phyloP scores from a whole-genome alignment of 37 sponge, comb jelly and placozoan species.

The Haliclona indistincta region DNA sequence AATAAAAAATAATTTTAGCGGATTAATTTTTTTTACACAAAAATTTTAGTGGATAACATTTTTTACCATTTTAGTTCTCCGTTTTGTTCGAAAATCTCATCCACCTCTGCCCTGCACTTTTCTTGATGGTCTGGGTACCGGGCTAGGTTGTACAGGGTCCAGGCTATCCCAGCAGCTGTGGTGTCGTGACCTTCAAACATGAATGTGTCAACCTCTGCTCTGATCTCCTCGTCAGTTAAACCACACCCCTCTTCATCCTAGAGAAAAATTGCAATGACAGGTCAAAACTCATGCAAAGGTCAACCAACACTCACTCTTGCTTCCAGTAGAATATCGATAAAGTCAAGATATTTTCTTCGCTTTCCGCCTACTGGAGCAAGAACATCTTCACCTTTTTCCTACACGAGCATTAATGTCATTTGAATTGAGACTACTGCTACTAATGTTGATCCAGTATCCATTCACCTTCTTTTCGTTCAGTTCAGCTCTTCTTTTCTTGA shows the following conservation, averaged over 20 bases:
- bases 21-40: too few relatives aligned
- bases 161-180: constrained; percentile 75
- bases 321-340: constrained; percentile 71
- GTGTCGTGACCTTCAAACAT: constrained; percentile 98
- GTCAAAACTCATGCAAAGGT: not conserved
- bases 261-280: not conserved
- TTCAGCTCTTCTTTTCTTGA: too few relatives aligned
- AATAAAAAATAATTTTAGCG: too few relatives aligned
- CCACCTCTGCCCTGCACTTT: constrained; percentile 80
- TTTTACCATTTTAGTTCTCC: constrained; percentile 57
- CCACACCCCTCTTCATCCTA: constrained; percentile 68
- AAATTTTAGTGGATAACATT: too few relatives aligned
- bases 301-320: constrained; percentile 44
- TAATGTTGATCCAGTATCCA: too few relatives aligned
- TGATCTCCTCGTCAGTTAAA: constrained; percentile 78
- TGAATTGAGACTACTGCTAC: too few relatives aligned
- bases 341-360: constrained; percentile 65
- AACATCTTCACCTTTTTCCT: not conserved
- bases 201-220: constrained; percentile 93
- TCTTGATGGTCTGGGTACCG: constrained; percentile 82
- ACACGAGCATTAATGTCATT: too few relatives aligned
- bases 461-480: too few relatives aligned
- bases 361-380: too few relatives aligned
- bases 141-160: constrained; percentile 90
- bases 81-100: constrained; percentile 67